These are phyloP conservation scores for Spea multiplicata DNA, from an alignment of 2,113 vertebrate species.

Conservation along the genomic window DNA sequence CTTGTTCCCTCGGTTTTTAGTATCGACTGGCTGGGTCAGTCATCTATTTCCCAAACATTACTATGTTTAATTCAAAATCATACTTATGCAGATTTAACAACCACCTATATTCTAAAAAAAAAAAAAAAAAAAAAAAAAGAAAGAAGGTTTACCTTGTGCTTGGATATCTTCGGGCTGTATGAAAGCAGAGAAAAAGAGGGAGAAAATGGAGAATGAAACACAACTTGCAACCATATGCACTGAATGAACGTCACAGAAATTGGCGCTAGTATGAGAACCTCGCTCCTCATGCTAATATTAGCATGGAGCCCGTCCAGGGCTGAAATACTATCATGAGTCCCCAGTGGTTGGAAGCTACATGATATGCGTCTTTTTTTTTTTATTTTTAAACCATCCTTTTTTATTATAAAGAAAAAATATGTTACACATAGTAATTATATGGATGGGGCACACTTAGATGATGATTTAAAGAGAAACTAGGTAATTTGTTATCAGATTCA, in stretches of 20 bases:
- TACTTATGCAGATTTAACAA: too few species aligned
- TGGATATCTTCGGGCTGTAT: conserved; percentile 70
- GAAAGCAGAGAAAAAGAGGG: not conserved
- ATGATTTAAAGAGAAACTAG: not conserved
- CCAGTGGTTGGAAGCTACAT: conserved; percentile 64
- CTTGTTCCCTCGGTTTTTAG: too few species aligned
- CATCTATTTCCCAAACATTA: too few species aligned
- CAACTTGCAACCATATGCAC: too few species aligned
- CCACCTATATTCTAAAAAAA: not conserved
- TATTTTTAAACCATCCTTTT: too few species aligned
- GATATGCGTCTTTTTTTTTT: too few species aligned
- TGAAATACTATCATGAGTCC: conserved; percentile 65
- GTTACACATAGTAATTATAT: too few species aligned
- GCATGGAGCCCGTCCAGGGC: conserved; percentile 66
- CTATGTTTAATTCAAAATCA: too few species aligned
- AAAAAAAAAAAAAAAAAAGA: conserved; percentile 42
- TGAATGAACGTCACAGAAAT: not conserved
- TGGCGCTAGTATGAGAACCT: conserved; percentile 29
- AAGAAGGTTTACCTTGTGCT: conserved; percentile 74
- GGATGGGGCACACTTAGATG: not conserved
- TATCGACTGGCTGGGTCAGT: too few species aligned
- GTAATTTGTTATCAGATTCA: too few species aligned
- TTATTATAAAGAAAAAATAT: too few species aligned
- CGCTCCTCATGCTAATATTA: conserved; percentile 74
- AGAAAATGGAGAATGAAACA: conserved; percentile 48